Evolutionary conservation across 2,113 vertebrate species (phyloP).

Genomic region (Pipa parva): DNA sequence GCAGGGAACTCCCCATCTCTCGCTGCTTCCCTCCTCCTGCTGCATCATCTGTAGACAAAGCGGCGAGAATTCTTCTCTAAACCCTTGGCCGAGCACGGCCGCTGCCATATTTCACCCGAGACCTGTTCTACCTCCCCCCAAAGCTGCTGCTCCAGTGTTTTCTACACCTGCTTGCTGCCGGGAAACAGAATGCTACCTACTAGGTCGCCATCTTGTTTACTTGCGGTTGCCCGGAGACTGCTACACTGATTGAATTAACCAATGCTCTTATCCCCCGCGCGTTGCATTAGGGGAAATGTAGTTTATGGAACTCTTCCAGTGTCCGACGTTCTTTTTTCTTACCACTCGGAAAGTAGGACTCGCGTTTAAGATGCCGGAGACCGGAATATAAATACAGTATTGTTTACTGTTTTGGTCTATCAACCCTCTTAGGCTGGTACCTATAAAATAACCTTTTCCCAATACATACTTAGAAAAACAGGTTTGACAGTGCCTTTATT

Average conservation of each 20-base stretch:
- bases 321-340: too few relatives aligned
- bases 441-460: too few relatives aligned
- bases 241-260: not conserved
- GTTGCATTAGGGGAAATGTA: not conserved
- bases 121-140: not conserved
- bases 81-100: not conserved
- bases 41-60: not conserved
- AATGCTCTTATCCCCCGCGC: accelerated
- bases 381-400: too few relatives aligned
- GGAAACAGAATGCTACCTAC: not conserved
- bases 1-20: slow-evolving; percentile 2
- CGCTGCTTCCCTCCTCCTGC: not conserved
- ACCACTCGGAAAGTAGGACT: too few relatives aligned
- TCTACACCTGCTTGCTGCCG: not conserved
- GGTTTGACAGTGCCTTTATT: too few relatives aligned
- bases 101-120: slow-evolving; percentile 42
- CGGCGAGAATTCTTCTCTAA: not conserved
- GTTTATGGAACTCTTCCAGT: too few relatives aligned
- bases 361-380: too few relatives aligned
- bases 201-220: slow-evolving; percentile 33
- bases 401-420: too few relatives aligned
- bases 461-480: too few relatives aligned
- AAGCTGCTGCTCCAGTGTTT: accelerated
- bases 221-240: slow-evolving; percentile 26
- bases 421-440: too few relatives aligned